Base-by-base conservation (phyloP, 2,888 invertebrate species). In the Xiphydria camelus region DNA sequence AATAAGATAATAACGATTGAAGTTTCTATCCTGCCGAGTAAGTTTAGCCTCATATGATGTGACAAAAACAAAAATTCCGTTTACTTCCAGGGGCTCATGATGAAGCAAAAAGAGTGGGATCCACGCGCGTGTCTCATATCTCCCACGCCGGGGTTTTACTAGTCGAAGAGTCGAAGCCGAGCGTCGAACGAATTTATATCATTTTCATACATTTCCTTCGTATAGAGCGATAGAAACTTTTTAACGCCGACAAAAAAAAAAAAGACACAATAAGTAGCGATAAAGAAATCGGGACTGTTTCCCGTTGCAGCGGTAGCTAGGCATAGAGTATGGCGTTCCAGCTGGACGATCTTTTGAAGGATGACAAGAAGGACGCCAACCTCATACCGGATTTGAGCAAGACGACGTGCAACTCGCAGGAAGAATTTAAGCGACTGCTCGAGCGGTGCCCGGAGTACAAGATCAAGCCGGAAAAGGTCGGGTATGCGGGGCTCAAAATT, bases 361-460 rank as follows among this genome's bases (percentile, higher is more conserved):
- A 75, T 32, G 75, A 75, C 51, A 93, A 91, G 77, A 92, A 91
- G 76, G 90, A 92, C 72, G 84, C 86, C 41, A 86, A 87, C 33
- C 86, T 89, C 35, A 88, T 93, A 62, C 79, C 94, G 36, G 94
- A 94, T 75, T 80, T 94, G 54, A 91, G 91, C 42, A 88, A 88
- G 75, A 83, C 86, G 31, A 83, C 86, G 4, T 87, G 88, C 37
- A 87, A 84, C 60, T 85, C 86, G 6, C 85, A 86, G 51, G 92
- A 93, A 62, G 94, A 94, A 68, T 89, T 91, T 59, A 84, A 88
- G 62, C 85, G 86, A 46, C 81, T 91, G 35, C 80, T 91, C 71
- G 92, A 93, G 64, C 89, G 89, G 77, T 89, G 93, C 7, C 92
- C 93, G 0, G 94, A 94, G 72, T 92, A 88, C 69, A 93, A 91